Conservation (phyloP, 1,140 invertebrate genomes). For the Camponotus vicinus region DNA sequence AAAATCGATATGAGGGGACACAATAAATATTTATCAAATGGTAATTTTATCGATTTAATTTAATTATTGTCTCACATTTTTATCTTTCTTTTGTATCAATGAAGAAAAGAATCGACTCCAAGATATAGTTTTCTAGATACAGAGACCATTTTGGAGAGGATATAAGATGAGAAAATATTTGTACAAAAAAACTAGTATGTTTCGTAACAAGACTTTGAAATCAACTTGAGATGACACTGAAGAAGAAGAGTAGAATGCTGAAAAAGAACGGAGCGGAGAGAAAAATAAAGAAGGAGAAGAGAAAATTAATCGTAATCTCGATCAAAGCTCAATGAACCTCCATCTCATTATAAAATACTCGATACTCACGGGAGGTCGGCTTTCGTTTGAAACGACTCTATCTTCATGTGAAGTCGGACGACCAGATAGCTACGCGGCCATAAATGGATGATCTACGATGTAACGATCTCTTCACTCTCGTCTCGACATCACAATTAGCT, state of each 20-base stretch:
- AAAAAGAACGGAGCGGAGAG: background rate
- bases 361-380: constrained; percentile 82
- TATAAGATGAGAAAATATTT: background rate
- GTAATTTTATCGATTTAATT: background rate
- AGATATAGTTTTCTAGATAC: too few relatives aligned
- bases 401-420: constrained; percentile 77
- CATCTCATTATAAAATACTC: constrained; percentile 76
- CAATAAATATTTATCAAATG: background rate
- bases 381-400: constrained; percentile 82
- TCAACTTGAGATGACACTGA: background rate
- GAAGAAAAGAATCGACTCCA: too few relatives aligned
- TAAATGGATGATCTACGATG: constrained; percentile 79
- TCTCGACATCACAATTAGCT: constrained; percentile 75
- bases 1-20: background rate
- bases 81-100: too few relatives aligned
- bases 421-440: constrained; percentile 75
- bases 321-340: background rate
- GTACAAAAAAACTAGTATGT: background rate
- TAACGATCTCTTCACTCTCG: constrained; percentile 78
- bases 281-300: too few relatives aligned
- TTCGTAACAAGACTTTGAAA: background rate
- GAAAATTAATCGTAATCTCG: constrained; percentile 61
- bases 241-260: constrained; percentile 1
- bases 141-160: background rate
- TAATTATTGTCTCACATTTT: background rate